phyloP scores from a whole-genome alignment of 2,888 invertebrate species.

The Matsumyia berberina region DNA sequence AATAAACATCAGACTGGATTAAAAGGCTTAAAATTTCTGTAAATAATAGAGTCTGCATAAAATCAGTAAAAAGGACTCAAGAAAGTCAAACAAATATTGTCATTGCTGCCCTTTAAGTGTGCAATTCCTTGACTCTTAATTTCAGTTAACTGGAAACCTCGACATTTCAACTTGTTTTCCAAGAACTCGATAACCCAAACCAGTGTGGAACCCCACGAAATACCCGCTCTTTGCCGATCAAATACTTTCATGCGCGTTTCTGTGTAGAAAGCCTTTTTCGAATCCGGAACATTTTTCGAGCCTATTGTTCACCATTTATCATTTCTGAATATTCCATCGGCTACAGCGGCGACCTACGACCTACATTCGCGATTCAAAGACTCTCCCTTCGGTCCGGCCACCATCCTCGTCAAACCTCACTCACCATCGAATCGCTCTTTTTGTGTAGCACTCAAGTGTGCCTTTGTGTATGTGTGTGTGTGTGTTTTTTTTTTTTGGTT shows the following conservation, averaged over 20 bases:
- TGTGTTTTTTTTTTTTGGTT: too few relatives aligned
- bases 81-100: slow-evolving; percentile 28
- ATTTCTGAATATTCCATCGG: slow-evolving; percentile 56
- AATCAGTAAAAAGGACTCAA: neutral
- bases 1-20: too few relatives aligned
- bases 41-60: neutral
- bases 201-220: neutral
- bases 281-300: slow-evolving; percentile 14
- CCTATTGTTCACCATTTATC: slow-evolving; percentile 61
- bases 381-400: slow-evolving; percentile 8
- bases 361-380: slow-evolving; percentile 66
- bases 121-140: slow-evolving; percentile 31
- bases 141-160: neutral
- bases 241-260: slow-evolving; percentile 20
- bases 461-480: slow-evolving; percentile 33
- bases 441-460: slow-evolving; percentile 30
- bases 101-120: slow-evolving; percentile 11
- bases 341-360: slow-evolving; percentile 66
- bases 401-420: too few relatives aligned
- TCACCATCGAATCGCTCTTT: slow-evolving; percentile 21
- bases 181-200: slow-evolving; percentile 1
- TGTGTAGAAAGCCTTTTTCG: slow-evolving; percentile 11
- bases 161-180: slow-evolving; percentile 15
- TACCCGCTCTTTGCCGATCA: slow-evolving; percentile 6
- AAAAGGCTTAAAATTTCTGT: neutral